phyloP scores from a whole-genome alignment of 2,888 invertebrate genomes.

The Melipona beecheii region DNA sequence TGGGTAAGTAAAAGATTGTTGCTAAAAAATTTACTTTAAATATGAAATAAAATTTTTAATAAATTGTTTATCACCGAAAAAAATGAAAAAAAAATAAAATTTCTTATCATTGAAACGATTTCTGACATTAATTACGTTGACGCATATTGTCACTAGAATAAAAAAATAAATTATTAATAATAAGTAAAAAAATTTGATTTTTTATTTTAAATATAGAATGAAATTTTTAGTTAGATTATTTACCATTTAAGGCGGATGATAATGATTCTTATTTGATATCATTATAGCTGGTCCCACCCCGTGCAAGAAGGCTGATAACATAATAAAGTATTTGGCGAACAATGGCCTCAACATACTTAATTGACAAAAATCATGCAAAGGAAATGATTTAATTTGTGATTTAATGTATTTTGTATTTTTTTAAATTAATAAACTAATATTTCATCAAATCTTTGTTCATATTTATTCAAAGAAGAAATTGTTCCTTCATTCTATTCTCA shows the following conservation, averaged over 20 bases:
- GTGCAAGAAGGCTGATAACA: not conserved
- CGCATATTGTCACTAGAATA: too few relatives aligned
- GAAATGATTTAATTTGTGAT: not conserved
- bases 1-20: constrained; percentile 25
- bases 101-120: too few relatives aligned
- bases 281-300: not conserved
- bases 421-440: not conserved
- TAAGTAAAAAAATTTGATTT: not conserved
- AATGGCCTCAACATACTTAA: too few relatives aligned
- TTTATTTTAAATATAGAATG: not conserved
- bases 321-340: not conserved
- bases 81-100: too few relatives aligned
- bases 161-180: not conserved
- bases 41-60: not conserved
- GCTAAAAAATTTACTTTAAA: not conserved
- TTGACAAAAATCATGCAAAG: not conserved
- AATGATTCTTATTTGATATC: not conserved
- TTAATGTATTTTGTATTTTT: not conserved
- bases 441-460: not conserved
- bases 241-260: not conserved
- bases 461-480: not conserved
- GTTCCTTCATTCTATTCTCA: not conserved
- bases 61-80: not conserved
- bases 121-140: too few relatives aligned
- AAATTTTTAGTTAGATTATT: not conserved